Percentiles rank a stretch among this genome's conserved stretches.
These are phyloP conservation scores for Drosophila ambigua DNA, from an alignment of 1,140 invertebrate species.

Conservation along the genomic window DNA sequence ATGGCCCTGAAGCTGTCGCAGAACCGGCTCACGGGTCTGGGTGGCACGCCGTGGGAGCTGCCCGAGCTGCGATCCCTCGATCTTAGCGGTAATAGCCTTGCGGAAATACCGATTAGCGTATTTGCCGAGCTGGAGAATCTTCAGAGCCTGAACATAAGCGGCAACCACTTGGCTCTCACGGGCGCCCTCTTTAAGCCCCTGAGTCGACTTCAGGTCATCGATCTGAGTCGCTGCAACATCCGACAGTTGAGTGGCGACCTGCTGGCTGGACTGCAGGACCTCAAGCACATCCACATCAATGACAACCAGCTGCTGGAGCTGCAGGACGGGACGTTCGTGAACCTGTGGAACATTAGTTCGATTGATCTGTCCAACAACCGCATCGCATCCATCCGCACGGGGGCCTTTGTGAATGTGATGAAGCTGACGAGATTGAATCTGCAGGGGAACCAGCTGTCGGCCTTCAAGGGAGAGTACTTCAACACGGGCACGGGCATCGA, in stretches of 20 bases:
- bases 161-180: slow-evolving; percentile 88
- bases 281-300: slow-evolving; percentile 88
- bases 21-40: slow-evolving; percentile 89
- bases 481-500: slow-evolving; percentile 89
- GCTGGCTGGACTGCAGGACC: slow-evolving; percentile 87
- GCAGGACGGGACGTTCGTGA: slow-evolving; percentile 89
- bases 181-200: slow-evolving; percentile 86
- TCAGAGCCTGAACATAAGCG: slow-evolving; percentile 90
- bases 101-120: slow-evolving; percentile 87
- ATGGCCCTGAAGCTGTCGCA: slow-evolving; percentile 90
- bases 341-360: slow-evolving; percentile 88
- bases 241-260: slow-evolving; percentile 89
- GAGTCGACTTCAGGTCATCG: slow-evolving; percentile 87
- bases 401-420: slow-evolving; percentile 88
- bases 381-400: slow-evolving; percentile 90
- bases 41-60: slow-evolving; percentile 87
- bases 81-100: slow-evolving; percentile 91
- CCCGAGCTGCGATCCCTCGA: slow-evolving; percentile 89
- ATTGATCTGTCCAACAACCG: slow-evolving; percentile 91
- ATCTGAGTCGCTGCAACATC: slow-evolving; percentile 90
- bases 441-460: slow-evolving; percentile 88
- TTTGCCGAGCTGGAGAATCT: slow-evolving; percentile 89
- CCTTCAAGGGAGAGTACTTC: slow-evolving; percentile 92
- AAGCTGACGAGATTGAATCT: slow-evolving; percentile 88
- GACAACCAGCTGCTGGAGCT: slow-evolving; percentile 89